These are phyloP conservation scores for Macrosteles quadrilineatus DNA, from an alignment of 1,140 invertebrate genomes.

Conservation along the genomic window DNA sequence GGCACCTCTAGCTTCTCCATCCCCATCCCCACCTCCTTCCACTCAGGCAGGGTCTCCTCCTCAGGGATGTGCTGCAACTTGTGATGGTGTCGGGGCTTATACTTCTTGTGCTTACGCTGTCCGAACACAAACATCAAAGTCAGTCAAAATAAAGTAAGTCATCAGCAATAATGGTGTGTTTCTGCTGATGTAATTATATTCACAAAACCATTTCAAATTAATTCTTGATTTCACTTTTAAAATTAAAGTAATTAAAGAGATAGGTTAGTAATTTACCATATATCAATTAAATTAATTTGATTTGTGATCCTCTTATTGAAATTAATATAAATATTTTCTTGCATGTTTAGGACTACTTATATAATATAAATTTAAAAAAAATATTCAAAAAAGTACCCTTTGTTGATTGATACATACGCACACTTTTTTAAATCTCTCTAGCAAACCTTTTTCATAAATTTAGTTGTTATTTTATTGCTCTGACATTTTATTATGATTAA, in stretches of 20 bases:
- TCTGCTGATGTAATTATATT: background rate
- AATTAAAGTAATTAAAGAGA: background rate
- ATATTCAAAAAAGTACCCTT: no score
- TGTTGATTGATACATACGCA: no score
- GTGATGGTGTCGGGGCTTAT: background rate
- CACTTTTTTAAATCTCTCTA: no score
- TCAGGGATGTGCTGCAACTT: background rate
- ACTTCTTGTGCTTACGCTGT: slow-evolving; percentile 4
- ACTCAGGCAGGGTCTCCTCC: background rate
- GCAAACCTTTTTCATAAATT: no score
- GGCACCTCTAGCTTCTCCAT: background rate
- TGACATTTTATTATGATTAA: no score
- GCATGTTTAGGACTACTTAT: no score
- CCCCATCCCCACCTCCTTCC: background rate
- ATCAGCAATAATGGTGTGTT: background rate
- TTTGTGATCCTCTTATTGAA: no score
- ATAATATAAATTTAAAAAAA: no score
- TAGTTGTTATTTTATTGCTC: no score
- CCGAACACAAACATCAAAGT: background rate
- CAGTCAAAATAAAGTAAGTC: background rate
- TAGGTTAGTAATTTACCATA: background rate
- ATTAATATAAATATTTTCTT: no score
- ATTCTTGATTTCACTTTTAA: background rate
- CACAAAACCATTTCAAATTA: background rate
- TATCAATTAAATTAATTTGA: background rate